phyloP scores from a whole-genome alignment of 1,140 invertebrate species.

The Drosophila pallidifrons region DNA sequence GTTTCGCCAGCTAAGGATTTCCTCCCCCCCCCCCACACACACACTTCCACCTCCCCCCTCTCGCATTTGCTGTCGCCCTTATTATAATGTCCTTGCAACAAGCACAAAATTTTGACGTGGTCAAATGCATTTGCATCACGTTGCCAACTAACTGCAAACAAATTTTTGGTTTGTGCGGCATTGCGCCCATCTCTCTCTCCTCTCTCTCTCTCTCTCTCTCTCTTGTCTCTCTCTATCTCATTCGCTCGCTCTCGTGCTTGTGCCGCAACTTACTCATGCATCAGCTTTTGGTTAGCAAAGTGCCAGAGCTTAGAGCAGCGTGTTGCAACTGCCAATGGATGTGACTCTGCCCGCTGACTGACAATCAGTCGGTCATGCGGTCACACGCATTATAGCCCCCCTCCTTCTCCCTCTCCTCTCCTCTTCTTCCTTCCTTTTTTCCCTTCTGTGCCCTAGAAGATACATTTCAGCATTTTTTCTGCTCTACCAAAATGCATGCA shows the following conservation, averaged over 20 bases:
- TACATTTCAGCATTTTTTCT: too few relatives aligned
- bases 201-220: background rate
- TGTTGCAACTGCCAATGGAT: constrained; percentile 15
- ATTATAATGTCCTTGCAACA: constrained; percentile 27
- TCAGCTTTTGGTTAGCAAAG: constrained; percentile 35
- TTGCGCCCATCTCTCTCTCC: constrained; percentile 12
- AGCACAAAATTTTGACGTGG: constrained; percentile 59
- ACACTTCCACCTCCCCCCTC: background rate
- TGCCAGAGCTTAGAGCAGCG: constrained; percentile 12
- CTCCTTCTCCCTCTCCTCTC: background rate
- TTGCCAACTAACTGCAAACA: constrained; percentile 61
- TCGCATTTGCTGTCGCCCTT: background rate
- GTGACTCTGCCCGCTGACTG: constrained; percentile 7
- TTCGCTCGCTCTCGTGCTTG: too few relatives aligned
- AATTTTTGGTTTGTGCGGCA: constrained; percentile 53
- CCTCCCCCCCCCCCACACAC: background rate
- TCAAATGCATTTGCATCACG: constrained; percentile 71
- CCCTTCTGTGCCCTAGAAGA: too few relatives aligned
- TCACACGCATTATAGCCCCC: constrained; percentile 7
- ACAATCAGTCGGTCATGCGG: constrained; percentile 40
- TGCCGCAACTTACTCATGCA: constrained; percentile 20
- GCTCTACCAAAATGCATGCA: too few relatives aligned
- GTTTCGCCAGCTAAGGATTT: constrained; percentile 15
- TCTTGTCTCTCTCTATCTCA: background rate
- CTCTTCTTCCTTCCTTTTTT: background rate